phyloP scores from a whole-genome alignment of 2,113 vertebrate genomes.

The Laticauda colubrina region DNA sequence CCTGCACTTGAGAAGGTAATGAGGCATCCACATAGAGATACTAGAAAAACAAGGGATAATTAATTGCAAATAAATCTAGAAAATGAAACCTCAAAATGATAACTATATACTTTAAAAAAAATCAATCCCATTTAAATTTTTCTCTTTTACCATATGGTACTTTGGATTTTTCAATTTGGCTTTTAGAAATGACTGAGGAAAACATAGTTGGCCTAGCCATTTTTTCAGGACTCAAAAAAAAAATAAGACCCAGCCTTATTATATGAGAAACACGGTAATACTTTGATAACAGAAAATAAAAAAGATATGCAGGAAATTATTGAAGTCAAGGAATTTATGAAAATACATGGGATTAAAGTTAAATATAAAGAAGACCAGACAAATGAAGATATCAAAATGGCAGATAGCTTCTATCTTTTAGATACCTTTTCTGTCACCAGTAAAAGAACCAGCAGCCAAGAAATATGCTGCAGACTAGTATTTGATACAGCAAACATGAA shows the following conservation, averaged over 20 bases:
- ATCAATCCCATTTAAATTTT: slow-evolving; percentile 29
- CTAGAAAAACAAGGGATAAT: not conserved
- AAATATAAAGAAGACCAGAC: not conserved
- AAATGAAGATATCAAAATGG: not conserved
- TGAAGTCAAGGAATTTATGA: not conserved
- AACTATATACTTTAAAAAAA: not conserved
- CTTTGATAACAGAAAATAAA: not conserved
- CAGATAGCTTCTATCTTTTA: not conserved
- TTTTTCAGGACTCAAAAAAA: too few species aligned
- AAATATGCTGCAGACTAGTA: not conserved
- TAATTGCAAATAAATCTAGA: slow-evolving; percentile 2
- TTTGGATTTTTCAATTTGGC: slow-evolving; percentile 15
- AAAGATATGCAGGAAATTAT: not conserved
- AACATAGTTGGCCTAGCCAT: not conserved
- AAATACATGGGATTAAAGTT: not conserved
- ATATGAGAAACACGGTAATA: too few species aligned
- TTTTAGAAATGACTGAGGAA: slow-evolving; percentile 35
- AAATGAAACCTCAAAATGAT: slow-evolving; percentile 9
- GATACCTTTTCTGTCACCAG: not conserved
- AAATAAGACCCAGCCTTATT: too few species aligned
- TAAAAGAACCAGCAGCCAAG: not conserved
- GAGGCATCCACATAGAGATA: not conserved
- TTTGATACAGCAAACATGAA: not conserved
- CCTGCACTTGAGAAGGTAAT: slow-evolving; percentile 1
- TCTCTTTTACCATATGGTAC: slow-evolving; percentile 11